Evolutionary conservation across 2,113 vertebrate species (phyloP), one percentile per base, ranked within the genome.

Genomic region (Rhegmatorhina hoffmannsi): DNA sequence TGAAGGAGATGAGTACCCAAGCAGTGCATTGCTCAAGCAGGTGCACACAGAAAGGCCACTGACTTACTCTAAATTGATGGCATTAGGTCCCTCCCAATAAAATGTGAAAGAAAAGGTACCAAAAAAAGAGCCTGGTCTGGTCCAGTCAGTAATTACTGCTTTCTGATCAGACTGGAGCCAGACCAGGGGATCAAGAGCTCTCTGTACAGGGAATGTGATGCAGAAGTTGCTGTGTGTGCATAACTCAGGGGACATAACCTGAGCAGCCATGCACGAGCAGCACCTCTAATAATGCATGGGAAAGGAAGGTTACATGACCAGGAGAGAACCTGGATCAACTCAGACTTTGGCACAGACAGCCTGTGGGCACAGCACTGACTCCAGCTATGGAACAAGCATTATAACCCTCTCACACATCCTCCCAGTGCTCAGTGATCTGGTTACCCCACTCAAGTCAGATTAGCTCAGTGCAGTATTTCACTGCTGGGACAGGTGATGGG

Each of bases 381-480:
- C 25, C 72, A 90, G 78, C 38, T 18, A 1, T 3, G 10, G 31
- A 72, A 28, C 8, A 50, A 60, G 60, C 17, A 12, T 10, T 40
- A 19, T 4, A 72, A 56, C 16, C 25, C 73, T 24, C 55, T n/a
- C 10, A 0, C 7, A 11, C 0, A 16, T 4, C 40, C 44, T 60
- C 4, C 8, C 58, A 69, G 64, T 0, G 1, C 76, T 75, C 56
- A 50, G 34, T 29, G 33, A 33, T 40, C 33, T 33, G 56, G 24
- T 34, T 28, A 13, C 13, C 40, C 58, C 40, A 43, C 18, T 21
- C 67, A 55, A 40, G 40, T 3, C 63, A 60, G 43, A 14, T 29
- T 0, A 85, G 29, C 83, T 59, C 13, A 69, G 56, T 0, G 0
- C 53, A 52, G n/a, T 4, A 2, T n/a, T 74, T 33, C 23, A 26